phyloP scores from a whole-genome alignment of 2,888 invertebrate genomes.

The Archaeoteleia sp. region DNA sequence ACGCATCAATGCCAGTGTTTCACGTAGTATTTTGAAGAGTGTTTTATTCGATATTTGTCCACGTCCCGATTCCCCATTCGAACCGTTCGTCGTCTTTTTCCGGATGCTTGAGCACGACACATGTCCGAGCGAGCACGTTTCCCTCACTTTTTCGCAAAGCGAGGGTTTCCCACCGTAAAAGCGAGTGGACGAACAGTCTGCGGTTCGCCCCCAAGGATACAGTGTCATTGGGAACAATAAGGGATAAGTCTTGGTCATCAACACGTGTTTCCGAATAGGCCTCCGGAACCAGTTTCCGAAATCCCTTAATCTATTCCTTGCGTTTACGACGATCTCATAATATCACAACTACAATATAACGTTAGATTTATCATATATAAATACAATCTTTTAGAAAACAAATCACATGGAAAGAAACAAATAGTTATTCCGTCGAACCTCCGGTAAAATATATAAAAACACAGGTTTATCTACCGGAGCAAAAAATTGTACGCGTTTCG shows the following conservation, averaged over 20 bases:
- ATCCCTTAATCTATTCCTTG: too few species aligned
- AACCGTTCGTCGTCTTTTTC: constrained; percentile 65
- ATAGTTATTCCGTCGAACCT: too few species aligned
- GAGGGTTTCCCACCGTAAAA: constrained; percentile 48
- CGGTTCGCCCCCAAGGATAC: constrained; percentile 61
- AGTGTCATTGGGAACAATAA: constrained; percentile 70
- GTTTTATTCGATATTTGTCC: constrained; percentile 45
- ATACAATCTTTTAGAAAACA: too few species aligned
- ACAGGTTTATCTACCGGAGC: too few species aligned
- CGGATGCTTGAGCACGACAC: constrained; percentile 72
- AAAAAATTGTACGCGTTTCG: too few species aligned
- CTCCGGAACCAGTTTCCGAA: neutral
- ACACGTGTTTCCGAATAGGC: neutral
- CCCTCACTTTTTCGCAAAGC: constrained; percentile 42
- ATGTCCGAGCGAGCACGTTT: constrained; percentile 60
- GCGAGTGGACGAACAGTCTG: constrained; percentile 48
- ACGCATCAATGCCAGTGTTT: too few species aligned
- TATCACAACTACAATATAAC: too few species aligned
- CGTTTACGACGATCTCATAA: too few species aligned
- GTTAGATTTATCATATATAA: too few species aligned
- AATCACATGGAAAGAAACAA: too few species aligned
- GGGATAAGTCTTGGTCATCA: constrained; percentile 58
- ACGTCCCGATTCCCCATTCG: constrained; percentile 44
- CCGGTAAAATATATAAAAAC: too few species aligned
- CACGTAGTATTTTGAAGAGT: constrained; percentile 26